Base-by-base conservation (phyloP, 2,888 invertebrate genomes). In the Xanthia togata region DNA sequence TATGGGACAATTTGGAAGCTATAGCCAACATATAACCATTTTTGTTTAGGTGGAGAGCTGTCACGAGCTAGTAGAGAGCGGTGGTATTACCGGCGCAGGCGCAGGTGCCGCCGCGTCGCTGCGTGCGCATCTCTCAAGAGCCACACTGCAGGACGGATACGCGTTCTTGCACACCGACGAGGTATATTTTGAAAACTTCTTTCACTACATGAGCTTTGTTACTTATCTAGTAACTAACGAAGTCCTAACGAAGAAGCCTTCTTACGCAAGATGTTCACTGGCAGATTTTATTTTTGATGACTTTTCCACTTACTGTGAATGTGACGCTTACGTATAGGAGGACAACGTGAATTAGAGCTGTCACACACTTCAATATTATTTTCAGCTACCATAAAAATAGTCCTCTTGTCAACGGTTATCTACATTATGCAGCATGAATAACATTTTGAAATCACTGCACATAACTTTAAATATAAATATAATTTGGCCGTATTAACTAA, bases 131-230 rank as follows among this genome's bases (percentile, higher is more conserved):
- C 93, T 96, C 12, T 86, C 94, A 0, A 90, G 94, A 4, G 92
- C 93, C 70, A 93, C 94, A 14, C 80, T 94, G 4, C 91, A 92
- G 69, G 96, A 95, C 79, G 92, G 96, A 69, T 92, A 95, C 91
- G 92, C 96, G 0, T 95, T 95, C 91, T 78, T 97, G 89, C 93
- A 96, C 82, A 87, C 95, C 55, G 93, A 96, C 83, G 91, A 97
- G 96, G 93, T 97, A 93, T 77, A 44, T 69, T 79, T 50, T 50
- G 20, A 50, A 50, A 50, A 20, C 6, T 50, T 57, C 17, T 47
- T 62, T 74, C 31, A 67, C 6, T 50, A 5, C 47, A n/a, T 68
- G 17, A n/a, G n/a, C 11, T 35, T 53, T 35, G 0, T 35, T n/a
- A 17, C 17, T 20, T 35, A 35, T 68, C 17, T 68, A 68, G 35